Evolutionary conservation across 2,888 invertebrate genomes (phyloP), one percentile per base, ranked within the genome.

Genomic region (Drosophila eohydei): DNA sequence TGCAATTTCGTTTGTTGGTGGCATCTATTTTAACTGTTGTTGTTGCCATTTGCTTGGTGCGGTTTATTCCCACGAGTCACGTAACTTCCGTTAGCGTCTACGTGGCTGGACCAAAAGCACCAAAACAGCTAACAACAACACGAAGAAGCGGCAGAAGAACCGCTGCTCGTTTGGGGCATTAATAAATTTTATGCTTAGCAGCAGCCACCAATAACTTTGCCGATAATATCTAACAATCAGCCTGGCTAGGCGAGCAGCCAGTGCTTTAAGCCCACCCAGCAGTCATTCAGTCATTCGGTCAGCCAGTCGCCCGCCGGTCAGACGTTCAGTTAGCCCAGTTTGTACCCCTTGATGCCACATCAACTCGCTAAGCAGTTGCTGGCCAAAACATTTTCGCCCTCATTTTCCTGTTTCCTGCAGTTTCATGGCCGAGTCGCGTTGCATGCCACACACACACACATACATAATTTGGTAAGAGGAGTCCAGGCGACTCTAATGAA

Each of bases 141-240:
- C 11, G 48, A 7, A 30, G 28, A 43, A 59, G 61, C 54, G 52
- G 16, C 40, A 30, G 54, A 48, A 51, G 46, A 58, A 40, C 21
- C 46, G 46, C 77, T 44, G 55, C 80, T 88, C 68, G 62, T 74
- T 71, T 28, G 38, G 74, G 74, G 84, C 74, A 89, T 84, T 84
- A 87, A 84, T 84, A 84, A 84, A 84, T 84, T 89, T 87, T 81
- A 84, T 89, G 84, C 84, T 84, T 78, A 87, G 84, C 81, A 70
- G 71, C 78, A 64, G 69, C 63, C 74, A 58, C 86, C 86, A 88
- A 84, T 89, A 84, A 89, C 87, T 84, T 83, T 70, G 44, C 76
- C 71, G 87, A 89, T 84, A 84, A 84, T 84, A 89, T 84, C 89
- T 87, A 79, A 79, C 81, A 89, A 81, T 83, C 88, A 83, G 64